Conservation (phyloP, 1,140 invertebrate species). For the Lethrus apterus region DNA sequence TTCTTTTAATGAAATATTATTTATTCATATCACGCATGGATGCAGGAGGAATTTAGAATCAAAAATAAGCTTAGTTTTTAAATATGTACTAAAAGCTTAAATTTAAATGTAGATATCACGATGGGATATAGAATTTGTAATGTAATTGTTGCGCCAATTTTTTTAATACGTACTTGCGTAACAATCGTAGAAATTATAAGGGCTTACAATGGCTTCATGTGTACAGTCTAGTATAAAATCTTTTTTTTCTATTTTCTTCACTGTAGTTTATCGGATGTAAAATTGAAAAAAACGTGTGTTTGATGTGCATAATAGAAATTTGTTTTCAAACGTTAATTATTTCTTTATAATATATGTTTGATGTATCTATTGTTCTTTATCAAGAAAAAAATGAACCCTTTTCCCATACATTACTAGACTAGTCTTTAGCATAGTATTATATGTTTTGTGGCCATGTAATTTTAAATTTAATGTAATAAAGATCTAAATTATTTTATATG, state of each 20-base stretch:
- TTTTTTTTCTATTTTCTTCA: conserved; percentile 14
- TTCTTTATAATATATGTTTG: background rate
- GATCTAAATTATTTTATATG: conserved; percentile 35
- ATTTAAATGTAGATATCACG: conserved; percentile 1
- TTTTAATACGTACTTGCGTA: background rate
- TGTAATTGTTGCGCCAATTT: conserved; percentile 2
- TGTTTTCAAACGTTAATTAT: conserved; percentile 3
- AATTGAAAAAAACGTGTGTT: conserved; percentile 22
- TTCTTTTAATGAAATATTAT: conserved; percentile 34
- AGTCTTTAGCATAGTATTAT: conserved; percentile 39
- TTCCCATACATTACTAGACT: too few species aligned
- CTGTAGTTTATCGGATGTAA: conserved; percentile 1
- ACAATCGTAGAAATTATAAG: background rate
- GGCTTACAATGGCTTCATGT: conserved; percentile 19
- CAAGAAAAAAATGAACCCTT: too few species aligned
- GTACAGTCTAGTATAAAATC: conserved; percentile 21
- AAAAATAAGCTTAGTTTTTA: background rate
- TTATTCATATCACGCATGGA: background rate
- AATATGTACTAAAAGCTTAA: background rate
- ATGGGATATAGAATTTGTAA: too few species aligned
- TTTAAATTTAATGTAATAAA: conserved; percentile 45
- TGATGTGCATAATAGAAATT: conserved; percentile 25
- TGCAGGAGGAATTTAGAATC: background rate
- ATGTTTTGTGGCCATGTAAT: conserved; percentile 44
- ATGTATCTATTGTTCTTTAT: too few species aligned